Evolutionary conservation across 2,888 invertebrate genomes (phyloP).

Genomic region (Pemphredon lugubris): DNA sequence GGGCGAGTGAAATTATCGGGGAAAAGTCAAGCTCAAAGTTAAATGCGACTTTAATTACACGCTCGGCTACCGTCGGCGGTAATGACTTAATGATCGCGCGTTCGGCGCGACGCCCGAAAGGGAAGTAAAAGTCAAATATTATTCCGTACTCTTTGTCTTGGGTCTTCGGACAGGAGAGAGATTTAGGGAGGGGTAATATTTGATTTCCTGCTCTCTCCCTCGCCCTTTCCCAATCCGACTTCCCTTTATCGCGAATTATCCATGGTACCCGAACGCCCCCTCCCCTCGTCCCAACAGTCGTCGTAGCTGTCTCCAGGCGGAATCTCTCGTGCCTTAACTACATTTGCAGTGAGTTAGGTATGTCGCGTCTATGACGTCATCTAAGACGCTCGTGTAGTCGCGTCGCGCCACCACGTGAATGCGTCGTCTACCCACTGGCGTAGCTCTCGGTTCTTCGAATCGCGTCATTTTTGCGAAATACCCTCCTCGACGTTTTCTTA

Average conservation of each 20-base stretch:
- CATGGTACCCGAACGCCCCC: no score
- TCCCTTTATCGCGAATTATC: neutral
- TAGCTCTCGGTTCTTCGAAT: neutral
- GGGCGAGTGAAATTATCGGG: no score
- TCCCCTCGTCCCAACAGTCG: neutral
- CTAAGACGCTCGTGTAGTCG: conserved; percentile 27
- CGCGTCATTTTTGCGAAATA: neutral
- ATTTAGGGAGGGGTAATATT: neutral
- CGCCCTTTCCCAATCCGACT: neutral
- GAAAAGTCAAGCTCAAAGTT: no score
- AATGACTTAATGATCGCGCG: no score
- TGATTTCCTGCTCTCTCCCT: neutral
- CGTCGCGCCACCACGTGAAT: conserved; percentile 6
- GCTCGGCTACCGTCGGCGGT: no score
- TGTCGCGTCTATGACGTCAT: conserved; percentile 22
- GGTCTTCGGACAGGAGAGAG: no score
- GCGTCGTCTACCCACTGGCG: conserved; percentile 24
- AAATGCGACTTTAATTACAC: no score
- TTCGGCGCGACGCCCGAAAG: no score
- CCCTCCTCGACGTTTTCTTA: neutral
- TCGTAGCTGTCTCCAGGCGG: neutral
- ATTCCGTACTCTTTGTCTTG: no score
- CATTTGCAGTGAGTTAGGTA: conserved; percentile 12
- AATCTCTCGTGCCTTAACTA: conserved; percentile 13
- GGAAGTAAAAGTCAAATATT: no score